A percentile compares a stretch with the other conserved stretches of the same genome.
phyloP scores from a whole-genome alignment of 2,797 vertebrate genomes.

The Melanotaenia trifasciata region DNA sequence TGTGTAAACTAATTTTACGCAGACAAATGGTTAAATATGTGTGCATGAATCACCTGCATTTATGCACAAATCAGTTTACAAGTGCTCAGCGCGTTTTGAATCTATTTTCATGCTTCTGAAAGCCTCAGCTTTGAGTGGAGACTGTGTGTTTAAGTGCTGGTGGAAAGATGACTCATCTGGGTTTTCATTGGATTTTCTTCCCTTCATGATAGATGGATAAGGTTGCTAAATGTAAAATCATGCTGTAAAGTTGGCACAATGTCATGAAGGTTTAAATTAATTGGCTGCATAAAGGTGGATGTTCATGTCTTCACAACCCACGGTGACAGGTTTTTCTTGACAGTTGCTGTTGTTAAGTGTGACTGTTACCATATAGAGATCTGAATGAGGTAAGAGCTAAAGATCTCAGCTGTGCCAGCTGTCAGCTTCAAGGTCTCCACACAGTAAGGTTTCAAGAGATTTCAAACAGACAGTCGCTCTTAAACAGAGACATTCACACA shows the following conservation, averaged over 20 bases:
- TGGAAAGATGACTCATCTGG: no score
- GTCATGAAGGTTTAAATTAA: slow-evolving; percentile 20
- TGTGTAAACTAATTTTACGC: no score
- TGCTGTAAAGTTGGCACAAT: not conserved
- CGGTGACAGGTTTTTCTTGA: slow-evolving; percentile 55
- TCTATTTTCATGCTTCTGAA: no score
- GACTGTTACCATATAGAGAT: slow-evolving; percentile 62
- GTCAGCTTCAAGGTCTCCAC: slow-evolving; percentile 61
- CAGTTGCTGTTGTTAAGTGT: slow-evolving; percentile 55
- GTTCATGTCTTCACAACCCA: slow-evolving; percentile 56
- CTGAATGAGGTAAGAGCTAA: slow-evolving; percentile 41
- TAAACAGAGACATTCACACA: slow-evolving; percentile 27
- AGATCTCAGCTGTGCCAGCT: slow-evolving; percentile 61
- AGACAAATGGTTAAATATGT: no score
- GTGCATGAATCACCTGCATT: no score
- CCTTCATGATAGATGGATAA: not conserved
- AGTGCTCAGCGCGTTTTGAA: no score
- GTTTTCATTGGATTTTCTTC: no score
- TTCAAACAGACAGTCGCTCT: slow-evolving; percentile 49
- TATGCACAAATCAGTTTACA: no score
- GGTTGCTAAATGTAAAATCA: slow-evolving; percentile 6
- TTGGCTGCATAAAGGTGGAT: slow-evolving; percentile 11
- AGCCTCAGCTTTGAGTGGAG: no score
- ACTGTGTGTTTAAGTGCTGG: no score
- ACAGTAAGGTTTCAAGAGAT: slow-evolving; percentile 41